phyloP scores from a whole-genome alignment of 2,113 vertebrate genomes.

The Aegithalos caudatus region DNA sequence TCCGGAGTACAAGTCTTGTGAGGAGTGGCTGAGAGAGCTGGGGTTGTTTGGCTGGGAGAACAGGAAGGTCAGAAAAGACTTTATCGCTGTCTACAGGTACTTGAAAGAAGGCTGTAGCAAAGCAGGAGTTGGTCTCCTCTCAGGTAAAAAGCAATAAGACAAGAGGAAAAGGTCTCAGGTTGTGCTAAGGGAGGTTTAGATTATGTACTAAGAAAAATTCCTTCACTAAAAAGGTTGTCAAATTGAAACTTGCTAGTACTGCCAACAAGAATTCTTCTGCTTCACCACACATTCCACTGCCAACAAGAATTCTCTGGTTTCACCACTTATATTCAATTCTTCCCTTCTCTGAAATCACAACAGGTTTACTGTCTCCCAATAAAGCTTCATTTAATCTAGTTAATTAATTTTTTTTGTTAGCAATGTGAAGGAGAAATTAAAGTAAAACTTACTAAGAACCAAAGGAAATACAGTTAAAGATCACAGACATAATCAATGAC shows the following conservation, averaged over 20 bases:
- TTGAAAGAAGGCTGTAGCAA: neutral
- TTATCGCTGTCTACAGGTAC: neutral
- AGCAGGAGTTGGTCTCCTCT: neutral
- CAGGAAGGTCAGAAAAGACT: neutral
- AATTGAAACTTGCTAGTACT: neutral
- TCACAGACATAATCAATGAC: neutral
- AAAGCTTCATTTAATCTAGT: neutral
- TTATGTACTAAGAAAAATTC: neutral
- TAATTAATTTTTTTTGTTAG: neutral
- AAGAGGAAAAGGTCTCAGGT: neutral
- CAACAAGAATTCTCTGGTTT: neutral
- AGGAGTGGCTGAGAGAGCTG: neutral
- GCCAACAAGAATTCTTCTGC: neutral
- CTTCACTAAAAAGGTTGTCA: neutral
- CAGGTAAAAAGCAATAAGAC: neutral
- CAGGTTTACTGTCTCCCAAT: neutral
- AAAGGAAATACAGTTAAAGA: neutral
- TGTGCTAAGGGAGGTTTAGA: neutral
- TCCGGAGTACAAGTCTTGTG: neutral
- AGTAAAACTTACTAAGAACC: neutral
- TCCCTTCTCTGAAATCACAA: neutral
- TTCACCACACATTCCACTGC: neutral
- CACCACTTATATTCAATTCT: neutral
- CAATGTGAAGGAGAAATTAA: neutral
- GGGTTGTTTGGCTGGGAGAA: neutral